phyloP scores from a whole-genome alignment of 1,140 invertebrate genomes.

The Drosophila saltans region DNA sequence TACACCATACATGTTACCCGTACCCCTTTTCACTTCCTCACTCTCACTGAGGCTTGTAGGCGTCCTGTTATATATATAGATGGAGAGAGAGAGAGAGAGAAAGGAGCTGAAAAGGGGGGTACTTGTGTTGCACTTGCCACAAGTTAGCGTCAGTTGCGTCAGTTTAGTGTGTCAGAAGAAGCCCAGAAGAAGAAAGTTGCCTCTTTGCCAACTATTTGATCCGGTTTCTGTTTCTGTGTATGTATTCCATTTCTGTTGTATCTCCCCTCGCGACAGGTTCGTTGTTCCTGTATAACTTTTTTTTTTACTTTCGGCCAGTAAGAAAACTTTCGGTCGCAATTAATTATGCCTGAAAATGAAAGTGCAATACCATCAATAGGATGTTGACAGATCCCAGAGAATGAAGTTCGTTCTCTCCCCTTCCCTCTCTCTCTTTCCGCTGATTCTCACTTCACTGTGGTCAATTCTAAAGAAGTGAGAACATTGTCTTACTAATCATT shows the following conservation, averaged over 20 bases:
- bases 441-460: slow-evolving; percentile 6
- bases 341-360: slow-evolving; percentile 82
- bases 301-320: slow-evolving; percentile 74
- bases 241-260: neutral
- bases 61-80: slow-evolving; percentile 31
- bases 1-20: neutral
- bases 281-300: slow-evolving; percentile 52
- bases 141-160: slow-evolving; percentile 63
- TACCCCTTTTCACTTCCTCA: slow-evolving; percentile 24
- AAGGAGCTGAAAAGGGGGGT: slow-evolving; percentile 8
- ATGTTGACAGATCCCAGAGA: neutral
- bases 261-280: slow-evolving; percentile 41
- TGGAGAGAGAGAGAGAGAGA: neutral
- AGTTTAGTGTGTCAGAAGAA: slow-evolving; percentile 79
- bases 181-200: slow-evolving; percentile 72
- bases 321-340: slow-evolving; percentile 79
- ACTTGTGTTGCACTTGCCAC: slow-evolving; percentile 73
- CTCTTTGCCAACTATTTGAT: slow-evolving; percentile 49
- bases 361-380: slow-evolving; percentile 45
- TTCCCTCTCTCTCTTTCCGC: slow-evolving; percentile 38
- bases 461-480: slow-evolving; percentile 38
- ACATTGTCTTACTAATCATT: slow-evolving; percentile 72
- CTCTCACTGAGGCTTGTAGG: slow-evolving; percentile 49
- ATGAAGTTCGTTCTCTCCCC: slow-evolving; percentile 32
- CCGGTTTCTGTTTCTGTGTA: slow-evolving; percentile 56